Evolutionary conservation across 1,140 invertebrate species (phyloP).

Genomic region (Subanguina moxae): DNA sequence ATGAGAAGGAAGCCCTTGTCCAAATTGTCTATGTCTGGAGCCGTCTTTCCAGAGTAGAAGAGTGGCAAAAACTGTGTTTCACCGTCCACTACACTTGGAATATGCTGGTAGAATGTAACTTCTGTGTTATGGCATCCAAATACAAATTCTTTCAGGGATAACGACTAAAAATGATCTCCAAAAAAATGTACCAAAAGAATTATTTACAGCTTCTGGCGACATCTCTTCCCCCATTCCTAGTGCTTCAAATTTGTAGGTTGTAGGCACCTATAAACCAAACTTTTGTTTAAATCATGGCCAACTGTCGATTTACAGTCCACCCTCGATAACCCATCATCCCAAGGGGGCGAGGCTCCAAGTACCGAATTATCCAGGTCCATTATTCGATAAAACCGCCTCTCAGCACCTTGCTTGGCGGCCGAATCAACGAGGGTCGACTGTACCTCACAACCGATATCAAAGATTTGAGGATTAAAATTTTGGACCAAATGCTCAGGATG

Average conservation of each 20-base stretch:
- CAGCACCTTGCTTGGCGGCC: too few relatives aligned
- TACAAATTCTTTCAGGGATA: background rate
- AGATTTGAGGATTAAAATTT: too few relatives aligned
- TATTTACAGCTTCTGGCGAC: constrained; percentile 1
- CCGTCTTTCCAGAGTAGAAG: background rate
- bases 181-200: background rate
- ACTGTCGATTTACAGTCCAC: too few relatives aligned
- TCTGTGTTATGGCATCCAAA: background rate
- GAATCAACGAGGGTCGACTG: too few relatives aligned
- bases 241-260: background rate
- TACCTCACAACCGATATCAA: too few relatives aligned
- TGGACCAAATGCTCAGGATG: too few relatives aligned
- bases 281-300: too few relatives aligned
- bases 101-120: background rate
- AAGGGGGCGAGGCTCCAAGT: too few relatives aligned
- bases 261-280: too few relatives aligned
- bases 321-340: too few relatives aligned
- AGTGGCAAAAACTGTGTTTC: background rate
- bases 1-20: background rate
- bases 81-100: background rate
- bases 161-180: background rate
- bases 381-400: too few relatives aligned
- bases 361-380: too few relatives aligned
- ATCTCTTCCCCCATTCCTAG: background rate
- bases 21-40: background rate